These are phyloP conservation scores for Proisotoma minuta DNA, from an alignment of 2,888 invertebrate genomes.

Conservation along the genomic window DNA sequence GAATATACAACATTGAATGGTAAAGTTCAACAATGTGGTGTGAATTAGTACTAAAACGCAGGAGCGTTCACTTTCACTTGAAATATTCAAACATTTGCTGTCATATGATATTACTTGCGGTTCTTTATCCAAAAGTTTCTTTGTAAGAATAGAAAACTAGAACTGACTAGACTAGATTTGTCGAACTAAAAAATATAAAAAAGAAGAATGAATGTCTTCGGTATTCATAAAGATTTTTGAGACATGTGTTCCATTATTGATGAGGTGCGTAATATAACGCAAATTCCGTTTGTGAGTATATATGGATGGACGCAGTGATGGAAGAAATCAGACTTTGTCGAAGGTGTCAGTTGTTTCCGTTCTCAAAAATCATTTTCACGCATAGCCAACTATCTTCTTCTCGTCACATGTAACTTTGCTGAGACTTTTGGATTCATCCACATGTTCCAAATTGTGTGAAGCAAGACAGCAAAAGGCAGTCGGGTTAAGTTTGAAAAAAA, in stretches of 20 bases:
- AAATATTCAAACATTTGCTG: too few species aligned
- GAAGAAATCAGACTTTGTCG: background rate
- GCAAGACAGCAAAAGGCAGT: background rate
- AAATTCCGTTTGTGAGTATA: background rate
- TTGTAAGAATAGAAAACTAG: too few species aligned
- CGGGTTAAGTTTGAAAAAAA: background rate
- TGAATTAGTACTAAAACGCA: too few species aligned
- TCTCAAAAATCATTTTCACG: conserved; percentile 33
- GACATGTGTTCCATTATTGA: conserved; percentile 6
- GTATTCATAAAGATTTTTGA: conserved; percentile 7
- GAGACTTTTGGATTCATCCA: too few species aligned
- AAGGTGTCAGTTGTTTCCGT: conserved; percentile 44
- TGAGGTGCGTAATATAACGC: conserved; percentile 7
- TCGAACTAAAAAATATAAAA: background rate
- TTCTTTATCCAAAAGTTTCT: too few species aligned
- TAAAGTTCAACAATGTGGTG: too few species aligned
- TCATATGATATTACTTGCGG: too few species aligned
- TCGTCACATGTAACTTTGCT: background rate
- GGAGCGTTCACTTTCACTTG: too few species aligned
- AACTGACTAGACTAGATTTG: too few species aligned
- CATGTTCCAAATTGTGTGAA: background rate
- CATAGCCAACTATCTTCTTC: background rate
- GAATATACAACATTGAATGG: too few species aligned
- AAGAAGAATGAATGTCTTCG: background rate
- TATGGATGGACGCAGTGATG: too few species aligned